These are phyloP conservation scores for Cydia amplana DNA, from an alignment of 1,140 invertebrate genomes.

Conservation along the genomic window DNA sequence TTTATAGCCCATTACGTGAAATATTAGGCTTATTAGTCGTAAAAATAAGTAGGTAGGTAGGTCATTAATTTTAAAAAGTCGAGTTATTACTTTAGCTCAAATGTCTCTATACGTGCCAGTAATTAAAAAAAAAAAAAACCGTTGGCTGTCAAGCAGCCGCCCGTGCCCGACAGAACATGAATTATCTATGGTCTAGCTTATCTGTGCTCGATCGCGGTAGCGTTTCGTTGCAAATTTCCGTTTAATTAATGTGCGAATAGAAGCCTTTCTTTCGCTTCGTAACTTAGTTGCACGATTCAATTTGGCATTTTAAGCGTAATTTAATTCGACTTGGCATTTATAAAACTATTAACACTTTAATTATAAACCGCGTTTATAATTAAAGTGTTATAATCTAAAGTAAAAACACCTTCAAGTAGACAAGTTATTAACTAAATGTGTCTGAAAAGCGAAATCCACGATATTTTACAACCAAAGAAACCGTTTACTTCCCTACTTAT, in stretches of 20 bases:
- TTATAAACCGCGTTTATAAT: not conserved
- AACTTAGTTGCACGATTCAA: not conserved
- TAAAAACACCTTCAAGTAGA: not conserved
- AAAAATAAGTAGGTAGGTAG: slow-evolving; percentile 18
- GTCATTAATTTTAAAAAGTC: not conserved
- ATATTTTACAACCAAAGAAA: not conserved
- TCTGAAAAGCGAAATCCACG: not conserved
- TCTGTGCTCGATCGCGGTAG: slow-evolving; percentile 19
- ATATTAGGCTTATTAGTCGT: slow-evolving; percentile 15
- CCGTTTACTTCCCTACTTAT: not conserved
- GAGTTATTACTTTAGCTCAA: not conserved
- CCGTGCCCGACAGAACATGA: slow-evolving; percentile 27
- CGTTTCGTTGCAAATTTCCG: slow-evolving; percentile 7
- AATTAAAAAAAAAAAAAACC: slow-evolving; percentile 26
- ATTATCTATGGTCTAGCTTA: slow-evolving; percentile 31
- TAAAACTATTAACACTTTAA: not conserved
- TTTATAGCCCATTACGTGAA: slow-evolving; percentile 15
- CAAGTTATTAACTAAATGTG: not conserved
- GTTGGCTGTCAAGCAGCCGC: slow-evolving; percentile 28
- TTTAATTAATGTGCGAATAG: slow-evolving; percentile 16
- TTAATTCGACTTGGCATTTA: not conserved
- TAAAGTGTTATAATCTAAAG: no score
- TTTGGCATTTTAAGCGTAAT: slow-evolving; percentile 2
- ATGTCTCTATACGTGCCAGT: not conserved
- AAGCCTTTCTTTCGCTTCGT: slow-evolving; percentile 5